These are phyloP conservation scores for Chelon auratus DNA, from an alignment of 2,797 vertebrate species.

Conservation along the genomic window DNA sequence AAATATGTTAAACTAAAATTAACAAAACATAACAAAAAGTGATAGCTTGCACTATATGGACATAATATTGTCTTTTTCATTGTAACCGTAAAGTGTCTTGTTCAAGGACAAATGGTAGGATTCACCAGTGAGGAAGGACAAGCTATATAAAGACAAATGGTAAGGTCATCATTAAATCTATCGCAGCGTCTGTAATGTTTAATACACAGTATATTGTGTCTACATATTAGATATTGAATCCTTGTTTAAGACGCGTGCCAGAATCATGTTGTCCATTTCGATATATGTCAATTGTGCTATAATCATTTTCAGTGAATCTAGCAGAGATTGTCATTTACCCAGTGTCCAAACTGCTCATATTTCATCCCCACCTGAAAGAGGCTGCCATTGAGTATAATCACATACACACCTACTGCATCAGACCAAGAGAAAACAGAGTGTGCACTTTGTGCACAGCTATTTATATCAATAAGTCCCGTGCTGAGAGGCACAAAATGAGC, in stretches of 20 bases:
- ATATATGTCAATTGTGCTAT: conserved; percentile 78
- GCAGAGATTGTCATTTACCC: conserved; percentile 87
- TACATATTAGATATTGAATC: conserved; percentile 82
- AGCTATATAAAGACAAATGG: conserved; percentile 83
- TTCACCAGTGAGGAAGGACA: conserved; percentile 71
- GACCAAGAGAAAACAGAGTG: conserved; percentile 88
- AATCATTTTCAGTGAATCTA: conserved; percentile 84
- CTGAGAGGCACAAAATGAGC: conserved; percentile 91
- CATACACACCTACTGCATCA: conserved; percentile 83
- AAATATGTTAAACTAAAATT: conserved; percentile 39
- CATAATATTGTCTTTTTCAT: conserved; percentile 51
- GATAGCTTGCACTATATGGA: conserved; percentile 16
- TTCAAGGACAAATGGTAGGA: conserved; percentile 76
- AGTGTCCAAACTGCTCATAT: conserved; percentile 86
- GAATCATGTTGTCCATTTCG: conserved; percentile 78
- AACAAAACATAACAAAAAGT: conserved; percentile 21
- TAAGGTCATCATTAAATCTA: conserved; percentile 84
- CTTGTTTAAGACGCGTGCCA: conserved; percentile 75
- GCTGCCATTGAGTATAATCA: conserved; percentile 84
- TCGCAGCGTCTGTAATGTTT: conserved; percentile 76
- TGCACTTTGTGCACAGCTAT: conserved; percentile 90
- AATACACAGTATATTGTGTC: conserved; percentile 68
- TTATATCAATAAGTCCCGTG: conserved; percentile 91
- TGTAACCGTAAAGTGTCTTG: conserved; percentile 49
- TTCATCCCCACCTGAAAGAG: conserved; percentile 87